These are phyloP conservation scores for Crocallis elinguaria DNA, from an alignment of 2,888 invertebrate genomes.

Conservation along the genomic window DNA sequence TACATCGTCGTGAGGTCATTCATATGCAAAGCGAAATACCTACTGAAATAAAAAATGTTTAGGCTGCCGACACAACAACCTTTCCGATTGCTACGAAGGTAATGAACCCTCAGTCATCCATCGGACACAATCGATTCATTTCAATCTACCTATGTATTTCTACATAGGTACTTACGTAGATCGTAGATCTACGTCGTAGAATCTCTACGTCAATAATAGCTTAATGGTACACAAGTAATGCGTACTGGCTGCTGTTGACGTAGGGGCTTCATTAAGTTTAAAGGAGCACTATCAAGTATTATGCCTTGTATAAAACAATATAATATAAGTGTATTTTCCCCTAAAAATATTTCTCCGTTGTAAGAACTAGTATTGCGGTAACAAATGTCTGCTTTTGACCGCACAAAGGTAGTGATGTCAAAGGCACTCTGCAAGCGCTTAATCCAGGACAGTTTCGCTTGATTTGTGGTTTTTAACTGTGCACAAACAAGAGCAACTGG, in stretches of 20 bases:
- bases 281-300: not conserved
- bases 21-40: slow-evolving; percentile 42
- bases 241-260: not conserved
- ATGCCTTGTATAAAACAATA: too few species aligned
- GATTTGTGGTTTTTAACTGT: slow-evolving; percentile 62
- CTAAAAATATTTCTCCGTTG: too few species aligned
- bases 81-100: slow-evolving; percentile 21
- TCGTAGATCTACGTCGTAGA: too few species aligned
- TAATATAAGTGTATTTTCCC: too few species aligned
- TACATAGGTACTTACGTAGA: slow-evolving; percentile 1
- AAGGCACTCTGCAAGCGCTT: slow-evolving; percentile 51
- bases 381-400: slow-evolving; percentile 5
- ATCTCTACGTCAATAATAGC: slow-evolving; percentile 19
- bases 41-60: slow-evolving; percentile 26
- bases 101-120: slow-evolving; percentile 28
- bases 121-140: slow-evolving; percentile 31
- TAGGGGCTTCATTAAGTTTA: not conserved
- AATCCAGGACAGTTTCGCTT: slow-evolving; percentile 51
- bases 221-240: too few species aligned
- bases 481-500: slow-evolving; percentile 50
- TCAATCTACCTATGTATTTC: not conserved
- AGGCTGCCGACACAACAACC: slow-evolving; percentile 10
- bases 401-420: slow-evolving; percentile 37
- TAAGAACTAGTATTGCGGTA: slow-evolving; percentile 4
- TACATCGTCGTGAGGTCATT: slow-evolving; percentile 41